A percentile compares a stretch with the other conserved stretches of the same genome.
Conservation (phyloP, 92 coral and sea anemone genomes). For the Muricea muricata region DNA sequence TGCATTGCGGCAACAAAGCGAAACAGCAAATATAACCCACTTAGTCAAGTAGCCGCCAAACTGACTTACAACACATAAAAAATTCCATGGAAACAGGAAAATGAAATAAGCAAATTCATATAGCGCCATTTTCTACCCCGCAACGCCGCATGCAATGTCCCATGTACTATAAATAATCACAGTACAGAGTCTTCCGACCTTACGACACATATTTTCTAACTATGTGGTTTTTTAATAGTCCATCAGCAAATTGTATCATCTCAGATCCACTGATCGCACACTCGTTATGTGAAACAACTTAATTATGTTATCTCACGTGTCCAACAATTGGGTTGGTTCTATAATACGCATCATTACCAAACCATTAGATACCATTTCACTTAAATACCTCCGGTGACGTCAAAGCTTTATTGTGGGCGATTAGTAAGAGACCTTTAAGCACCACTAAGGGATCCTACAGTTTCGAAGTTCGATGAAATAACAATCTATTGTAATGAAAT, state of each 20-base stretch:
- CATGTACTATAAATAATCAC: no score
- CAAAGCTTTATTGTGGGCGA: background rate
- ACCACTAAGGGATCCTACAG: no score
- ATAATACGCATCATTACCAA: background rate
- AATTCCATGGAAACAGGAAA: background rate
- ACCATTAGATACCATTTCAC: background rate
- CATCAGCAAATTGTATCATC: background rate
- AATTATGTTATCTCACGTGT: no score
- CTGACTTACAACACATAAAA: background rate
- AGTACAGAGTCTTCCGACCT: no score
- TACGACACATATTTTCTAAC: no score
- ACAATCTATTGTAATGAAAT: no score
- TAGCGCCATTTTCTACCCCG: background rate
- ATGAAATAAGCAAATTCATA: background rate
- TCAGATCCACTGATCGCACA: background rate
- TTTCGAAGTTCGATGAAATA: no score
- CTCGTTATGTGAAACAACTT: no score
- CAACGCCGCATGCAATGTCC: background rate
- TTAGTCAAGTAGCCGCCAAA: background rate
- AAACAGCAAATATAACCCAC: no score
- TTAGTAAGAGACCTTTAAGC: background rate
- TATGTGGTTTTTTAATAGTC: no score
- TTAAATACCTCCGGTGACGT: background rate
- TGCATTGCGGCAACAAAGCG: no score
- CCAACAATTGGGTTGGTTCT: no score